These are phyloP conservation scores for Bombus waltoni DNA, from an alignment of 1,140 invertebrate genomes.

Conservation along the genomic window DNA sequence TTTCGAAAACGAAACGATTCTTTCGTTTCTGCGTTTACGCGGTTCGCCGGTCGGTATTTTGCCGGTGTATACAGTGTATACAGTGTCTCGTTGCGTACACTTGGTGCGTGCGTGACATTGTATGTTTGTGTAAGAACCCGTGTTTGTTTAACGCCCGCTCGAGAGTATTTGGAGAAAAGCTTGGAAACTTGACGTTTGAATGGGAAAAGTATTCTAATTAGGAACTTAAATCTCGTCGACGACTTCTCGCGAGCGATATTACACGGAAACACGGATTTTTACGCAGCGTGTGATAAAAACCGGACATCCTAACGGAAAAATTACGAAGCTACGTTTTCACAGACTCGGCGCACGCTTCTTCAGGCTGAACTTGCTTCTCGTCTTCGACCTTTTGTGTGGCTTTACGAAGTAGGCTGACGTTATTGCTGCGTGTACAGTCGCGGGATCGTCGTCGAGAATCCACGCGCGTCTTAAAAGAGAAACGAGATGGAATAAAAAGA, in stretches of 20 bases:
- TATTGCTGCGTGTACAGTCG: constrained; percentile 25
- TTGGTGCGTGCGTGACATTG: background rate
- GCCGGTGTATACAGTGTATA: no score
- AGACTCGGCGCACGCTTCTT: constrained; percentile 3
- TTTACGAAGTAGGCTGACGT: constrained; percentile 12
- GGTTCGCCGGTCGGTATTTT: background rate
- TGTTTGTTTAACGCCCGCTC: background rate
- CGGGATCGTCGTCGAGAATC: constrained; percentile 15
- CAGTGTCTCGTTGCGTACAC: background rate
- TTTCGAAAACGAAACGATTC: background rate
- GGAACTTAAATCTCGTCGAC: constrained; percentile 30
- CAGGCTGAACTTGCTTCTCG: constrained; percentile 1
- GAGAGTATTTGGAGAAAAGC: background rate
- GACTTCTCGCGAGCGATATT: background rate
- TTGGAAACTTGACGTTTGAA: background rate
- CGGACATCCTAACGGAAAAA: background rate
- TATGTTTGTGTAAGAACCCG: background rate
- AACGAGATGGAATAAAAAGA: background rate
- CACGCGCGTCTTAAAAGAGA: background rate
- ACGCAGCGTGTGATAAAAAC: background rate
- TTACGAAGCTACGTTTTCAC: constrained; percentile 2
- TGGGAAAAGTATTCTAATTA: constrained; percentile 4
- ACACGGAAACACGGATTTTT: background rate
- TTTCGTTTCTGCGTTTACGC: background rate
- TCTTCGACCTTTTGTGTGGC: background rate